Evolutionary conservation across 2,888 invertebrate species (phyloP), one percentile per base, ranked within the genome.

Genomic region (Tubulanus polymorphus): DNA sequence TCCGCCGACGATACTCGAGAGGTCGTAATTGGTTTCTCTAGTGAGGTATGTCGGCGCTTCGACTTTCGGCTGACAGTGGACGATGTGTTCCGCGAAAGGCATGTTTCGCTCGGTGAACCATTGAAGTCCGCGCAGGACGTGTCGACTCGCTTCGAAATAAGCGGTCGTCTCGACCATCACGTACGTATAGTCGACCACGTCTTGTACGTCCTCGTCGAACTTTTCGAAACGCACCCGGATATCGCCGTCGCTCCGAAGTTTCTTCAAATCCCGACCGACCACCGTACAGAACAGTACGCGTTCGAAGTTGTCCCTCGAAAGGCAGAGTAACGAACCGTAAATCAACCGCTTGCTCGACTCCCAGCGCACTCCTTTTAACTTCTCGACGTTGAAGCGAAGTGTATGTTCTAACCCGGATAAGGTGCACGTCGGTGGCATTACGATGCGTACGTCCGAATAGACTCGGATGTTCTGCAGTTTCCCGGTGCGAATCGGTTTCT

Each of bases 91-190:
- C 48, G 82, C 80, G 84, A 90, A 85, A 0, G 89, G 88, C 65
- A 90, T 83, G 28, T 82, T 81, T 5, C 83, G 78, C 26, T 80
- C 68, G 41, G 79, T 78, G 50, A 86, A 82, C 1, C 78, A 76
- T 67, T 88, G 84, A 18, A 91, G 71, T 8, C 86, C 86, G 63
- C 82, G 83, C 52, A 89, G 79, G 0, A 89, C 87, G 67, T 87
- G 85, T 58, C 85, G 83, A 69, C 90, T 90, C 0, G 90, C 88
- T 68, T 89, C 89, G 70, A 90, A 90, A 73, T 87, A 91, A 0
- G 87, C 85, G 54, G 85, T 85, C 55, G 87, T 86, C 72, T 90
- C 89, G 2, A 88, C 83, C 87, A 90, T 87, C 2, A 51, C 27
- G 30, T 55, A 46, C 28, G 35, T 45, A 10, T 37, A 45, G 26